A percentile compares a stretch with the other conserved stretches of the same genome.
Evolutionary conservation across 2,113 vertebrate species (phyloP).

Genomic region (Baryphthengus martii): DNA sequence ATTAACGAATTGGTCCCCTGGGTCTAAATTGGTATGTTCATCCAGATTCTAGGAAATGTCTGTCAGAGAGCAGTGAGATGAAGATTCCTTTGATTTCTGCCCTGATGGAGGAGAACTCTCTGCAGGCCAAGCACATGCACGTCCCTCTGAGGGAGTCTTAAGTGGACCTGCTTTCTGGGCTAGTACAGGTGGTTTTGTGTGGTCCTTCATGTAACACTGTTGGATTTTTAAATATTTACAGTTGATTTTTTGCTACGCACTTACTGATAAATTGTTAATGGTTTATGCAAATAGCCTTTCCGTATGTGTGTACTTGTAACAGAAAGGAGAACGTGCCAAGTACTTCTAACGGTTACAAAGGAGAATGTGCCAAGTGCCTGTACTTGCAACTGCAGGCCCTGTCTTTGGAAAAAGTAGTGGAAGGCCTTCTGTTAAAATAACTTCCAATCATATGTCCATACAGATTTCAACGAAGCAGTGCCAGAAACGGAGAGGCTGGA

Average conservation of each 20-base stretch:
- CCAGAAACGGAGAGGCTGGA: slow-evolving; percentile 79
- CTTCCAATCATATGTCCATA: not conserved
- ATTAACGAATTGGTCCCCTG: not conserved
- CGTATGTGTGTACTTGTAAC: not conserved
- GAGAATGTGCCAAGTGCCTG: not conserved
- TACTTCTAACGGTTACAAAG: not conserved
- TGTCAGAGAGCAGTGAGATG: not conserved
- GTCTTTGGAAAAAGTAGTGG: not conserved
- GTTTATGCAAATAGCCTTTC: not conserved
- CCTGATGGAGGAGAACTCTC: not conserved
- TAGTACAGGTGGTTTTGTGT: not conserved
- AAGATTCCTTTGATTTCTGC: not conserved
- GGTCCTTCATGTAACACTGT: fast-evolving
- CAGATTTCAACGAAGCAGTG: slow-evolving; percentile 79
- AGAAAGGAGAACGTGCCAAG: not conserved
- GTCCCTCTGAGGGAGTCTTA: not conserved
- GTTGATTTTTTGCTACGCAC: not conserved
- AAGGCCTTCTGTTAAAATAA: not conserved
- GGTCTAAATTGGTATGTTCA: not conserved
- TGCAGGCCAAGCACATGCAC: not conserved
- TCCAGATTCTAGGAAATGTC: not conserved
- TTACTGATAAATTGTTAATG: not conserved
- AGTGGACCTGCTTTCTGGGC: not conserved
- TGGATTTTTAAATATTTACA: not conserved
- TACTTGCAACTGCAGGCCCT: not conserved